These are phyloP conservation scores for Diphyllodes magnificus DNA, from an alignment of 2,113 vertebrate genomes.

Conservation along the genomic window DNA sequence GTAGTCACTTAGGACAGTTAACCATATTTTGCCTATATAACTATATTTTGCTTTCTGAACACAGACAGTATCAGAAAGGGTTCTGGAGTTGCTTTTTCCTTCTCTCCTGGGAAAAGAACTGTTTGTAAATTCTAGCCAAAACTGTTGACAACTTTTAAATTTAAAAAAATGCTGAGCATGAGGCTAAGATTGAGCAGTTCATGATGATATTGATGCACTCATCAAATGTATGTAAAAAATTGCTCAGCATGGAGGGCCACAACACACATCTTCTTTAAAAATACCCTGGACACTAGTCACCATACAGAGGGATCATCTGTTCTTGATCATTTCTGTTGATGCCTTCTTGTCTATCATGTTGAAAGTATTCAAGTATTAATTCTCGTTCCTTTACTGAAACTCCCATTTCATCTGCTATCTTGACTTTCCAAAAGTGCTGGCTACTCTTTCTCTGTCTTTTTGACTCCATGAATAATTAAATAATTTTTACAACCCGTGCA, in stretches of 20 bases:
- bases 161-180: neutral
- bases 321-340: neutral
- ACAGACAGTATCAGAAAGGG: neutral
- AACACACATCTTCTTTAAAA: neutral
- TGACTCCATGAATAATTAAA: neutral
- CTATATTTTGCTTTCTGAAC: neutral
- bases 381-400: neutral
- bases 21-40: neutral
- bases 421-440: neutral
- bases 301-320: neutral
- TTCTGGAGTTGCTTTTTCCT: neutral
- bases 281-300: neutral
- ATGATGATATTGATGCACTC: neutral
- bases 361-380: neutral
- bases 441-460: neutral
- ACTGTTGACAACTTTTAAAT: neutral
- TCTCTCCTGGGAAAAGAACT: neutral
- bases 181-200: neutral
- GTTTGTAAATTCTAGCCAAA: neutral
- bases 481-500: neutral
- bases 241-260: neutral
- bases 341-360: neutral
- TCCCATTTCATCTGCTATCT: neutral
- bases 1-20: neutral
- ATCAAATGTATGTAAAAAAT: neutral